A percentile compares a stretch with the other conserved stretches of the same genome.
Evolutionary conservation across 2,797 vertebrate species (phyloP).

Genomic region (Caiman crocodilus): DNA sequence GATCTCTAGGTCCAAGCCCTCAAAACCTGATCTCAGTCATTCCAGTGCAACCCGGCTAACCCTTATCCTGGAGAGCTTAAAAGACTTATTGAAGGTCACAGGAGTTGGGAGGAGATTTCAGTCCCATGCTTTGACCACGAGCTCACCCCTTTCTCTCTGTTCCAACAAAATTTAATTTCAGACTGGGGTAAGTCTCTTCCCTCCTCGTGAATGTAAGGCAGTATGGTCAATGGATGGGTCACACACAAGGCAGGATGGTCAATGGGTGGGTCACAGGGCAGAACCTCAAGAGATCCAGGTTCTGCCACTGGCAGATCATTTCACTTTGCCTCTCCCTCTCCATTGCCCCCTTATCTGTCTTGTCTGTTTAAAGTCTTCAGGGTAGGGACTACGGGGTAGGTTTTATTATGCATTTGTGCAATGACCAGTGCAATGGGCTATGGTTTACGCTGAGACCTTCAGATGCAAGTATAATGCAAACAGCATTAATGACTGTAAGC

Average conservation of each 20-base stretch:
- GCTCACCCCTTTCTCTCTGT: too few relatives aligned
- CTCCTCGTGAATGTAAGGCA: neutral
- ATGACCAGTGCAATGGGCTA: neutral
- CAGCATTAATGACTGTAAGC: neutral
- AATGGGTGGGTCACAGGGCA: neutral
- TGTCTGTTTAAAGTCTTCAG: neutral
- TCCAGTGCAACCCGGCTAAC: rapidly evolving
- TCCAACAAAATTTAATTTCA: neutral
- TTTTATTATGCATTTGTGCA: neutral
- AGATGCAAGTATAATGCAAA: neutral
- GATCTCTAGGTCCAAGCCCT: neutral
- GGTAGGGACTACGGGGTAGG: neutral
- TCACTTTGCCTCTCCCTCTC: neutral
- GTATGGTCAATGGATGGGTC: neutral
- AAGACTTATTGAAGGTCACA: too few relatives aligned
- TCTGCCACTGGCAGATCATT: neutral
- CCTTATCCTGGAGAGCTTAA: neutral
- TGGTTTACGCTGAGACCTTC: neutral
- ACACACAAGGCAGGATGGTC: rapidly evolving
- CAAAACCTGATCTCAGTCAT: neutral
- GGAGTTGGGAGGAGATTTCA: too few relatives aligned
- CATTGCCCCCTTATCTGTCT: neutral
- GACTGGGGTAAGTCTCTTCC: neutral
- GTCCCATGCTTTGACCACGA: too few relatives aligned
- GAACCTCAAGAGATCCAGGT: neutral